Base-by-base conservation (phyloP, 2,113 vertebrate species). In the Poeciliopsis prolifica region DNA sequence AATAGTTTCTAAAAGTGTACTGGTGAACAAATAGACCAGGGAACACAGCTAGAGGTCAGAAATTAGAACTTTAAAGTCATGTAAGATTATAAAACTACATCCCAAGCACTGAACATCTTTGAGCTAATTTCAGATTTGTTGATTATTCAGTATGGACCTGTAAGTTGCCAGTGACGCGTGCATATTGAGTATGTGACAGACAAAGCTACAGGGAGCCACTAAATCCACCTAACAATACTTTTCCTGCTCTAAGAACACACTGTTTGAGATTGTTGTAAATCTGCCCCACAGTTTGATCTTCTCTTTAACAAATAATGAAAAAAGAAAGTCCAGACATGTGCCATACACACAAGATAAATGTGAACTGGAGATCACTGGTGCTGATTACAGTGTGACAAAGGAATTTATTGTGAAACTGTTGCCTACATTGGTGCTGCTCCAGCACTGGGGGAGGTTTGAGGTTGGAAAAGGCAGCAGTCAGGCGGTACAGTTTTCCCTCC, bases 391-490 rank as follows among this genome's bases (percentile, higher is more conserved):
- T 85, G 82, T 87, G 78, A 87, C 89, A 82, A 76, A 89, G 73
- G 83, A 87, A 92, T 88, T 84, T 88, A 80, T 92, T 90, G 88
- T 87, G 87, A 87, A 92, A 84, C 82, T 62, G 17, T 44, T 77
- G 79, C 54, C 74, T 83, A 84, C 28, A 61, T 68, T 85, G 87
- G 77, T 77, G 12, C n/a, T 0, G 1, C 0, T 81, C 85, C 83
- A 86, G 74, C 19, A 0, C 51, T 61, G 29, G 17, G 14, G 48
- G 78, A 80, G 77, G 65, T 65, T 65, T 72, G 40, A 42, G 40
- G 61, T 58, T 78, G 61, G 29, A 75, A 58, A 83, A 82, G 74
- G 31, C 69, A 77, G 80, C 66, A 79, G 72, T 72, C 63, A 83
- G 61, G 62, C 66, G 64, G 78, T 44, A 75, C 68, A 77, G 66